Evolutionary conservation across 2,113 vertebrate species (phyloP).

Genomic region (Pseudorhombus dupliciocellatus): DNA sequence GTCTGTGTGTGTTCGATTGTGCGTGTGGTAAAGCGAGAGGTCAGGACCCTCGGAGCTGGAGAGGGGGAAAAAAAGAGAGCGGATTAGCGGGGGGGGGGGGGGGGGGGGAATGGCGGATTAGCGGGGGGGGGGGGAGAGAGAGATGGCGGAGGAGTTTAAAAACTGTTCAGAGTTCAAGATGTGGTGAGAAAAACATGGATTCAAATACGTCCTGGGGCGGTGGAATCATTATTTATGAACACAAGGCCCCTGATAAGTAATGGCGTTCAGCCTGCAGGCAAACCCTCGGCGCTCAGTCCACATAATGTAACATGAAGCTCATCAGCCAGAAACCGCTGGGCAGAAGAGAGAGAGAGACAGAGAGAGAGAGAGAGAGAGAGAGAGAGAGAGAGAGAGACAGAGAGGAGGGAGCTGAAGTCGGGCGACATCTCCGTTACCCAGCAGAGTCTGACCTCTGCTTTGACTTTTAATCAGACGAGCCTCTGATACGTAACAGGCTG

Average conservation of each 20-base stretch:
- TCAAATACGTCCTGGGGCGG: constrained; percentile 28
- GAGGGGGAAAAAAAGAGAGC: constrained; percentile 25
- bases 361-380: no score
- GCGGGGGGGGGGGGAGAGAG: background rate
- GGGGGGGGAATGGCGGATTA: no score
- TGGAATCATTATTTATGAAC: constrained; percentile 41
- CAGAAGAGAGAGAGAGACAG: background rate
- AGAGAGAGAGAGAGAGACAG: no score
- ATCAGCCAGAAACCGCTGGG: constrained; percentile 39
- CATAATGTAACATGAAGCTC: constrained; percentile 60
- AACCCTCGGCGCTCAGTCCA: constrained; percentile 23
- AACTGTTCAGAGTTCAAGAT: constrained; percentile 10
- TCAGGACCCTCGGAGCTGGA: constrained; percentile 27
- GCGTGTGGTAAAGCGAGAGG: constrained; percentile 41
- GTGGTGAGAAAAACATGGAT: constrained; percentile 6
- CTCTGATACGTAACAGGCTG: constrained; percentile 61
- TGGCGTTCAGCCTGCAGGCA: constrained; percentile 36
- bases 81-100: constrained; percentile 1
- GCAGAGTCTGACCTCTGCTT: constrained; percentile 68
- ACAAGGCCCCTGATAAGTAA: constrained; percentile 34
- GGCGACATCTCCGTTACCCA: constrained; percentile 59
- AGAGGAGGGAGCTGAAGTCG: constrained; percentile 37
- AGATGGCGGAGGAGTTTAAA: constrained; percentile 11
- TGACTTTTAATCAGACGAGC: constrained; percentile 69
- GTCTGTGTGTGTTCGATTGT: constrained; percentile 36